Evolutionary conservation across 2,113 vertebrate genomes (phyloP).

Genomic region (Emydocephalus ijimae): DNA sequence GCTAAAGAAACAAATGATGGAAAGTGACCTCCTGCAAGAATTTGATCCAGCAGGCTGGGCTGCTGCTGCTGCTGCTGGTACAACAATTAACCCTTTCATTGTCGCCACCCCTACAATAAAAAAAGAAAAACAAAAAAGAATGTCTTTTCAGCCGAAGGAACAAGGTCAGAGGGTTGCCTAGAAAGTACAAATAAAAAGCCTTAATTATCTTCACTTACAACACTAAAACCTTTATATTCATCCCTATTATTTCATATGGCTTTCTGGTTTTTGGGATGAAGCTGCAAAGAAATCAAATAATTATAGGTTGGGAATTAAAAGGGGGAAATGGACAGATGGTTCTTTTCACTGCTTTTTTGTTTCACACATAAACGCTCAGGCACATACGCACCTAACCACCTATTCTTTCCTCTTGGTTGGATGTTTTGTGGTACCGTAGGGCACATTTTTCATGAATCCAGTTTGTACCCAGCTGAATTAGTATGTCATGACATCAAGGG

Average conservation of each 20-base stretch:
- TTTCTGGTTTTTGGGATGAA: background rate
- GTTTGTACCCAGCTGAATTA: background rate
- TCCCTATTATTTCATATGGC: background rate
- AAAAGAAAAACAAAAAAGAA: background rate
- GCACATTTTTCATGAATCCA: constrained; percentile 21
- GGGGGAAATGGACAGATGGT: constrained; percentile 49
- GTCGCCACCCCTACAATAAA: rapidly evolving
- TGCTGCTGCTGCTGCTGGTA: background rate
- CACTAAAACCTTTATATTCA: background rate
- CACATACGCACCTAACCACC: background rate
- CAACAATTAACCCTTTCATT: constrained; percentile 37
- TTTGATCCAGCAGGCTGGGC: constrained; percentile 44
- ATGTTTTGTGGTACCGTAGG: constrained; percentile 22
- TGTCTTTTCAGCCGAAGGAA: background rate
- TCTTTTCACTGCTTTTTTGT: constrained; percentile 11
- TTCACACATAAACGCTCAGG: background rate
- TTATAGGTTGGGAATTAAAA: constrained; percentile 57
- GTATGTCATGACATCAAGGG: rapidly evolving
- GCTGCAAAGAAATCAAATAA: constrained; percentile 41
- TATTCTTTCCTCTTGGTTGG: constrained; percentile 17
- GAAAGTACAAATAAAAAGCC: background rate
- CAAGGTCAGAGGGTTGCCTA: background rate
- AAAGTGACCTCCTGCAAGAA: constrained; percentile 46
- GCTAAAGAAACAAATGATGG: constrained; percentile 56
- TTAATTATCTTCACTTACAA: background rate